Evolutionary conservation across 2,797 vertebrate species (phyloP).

Genomic region (Eulemur mongoz): DNA sequence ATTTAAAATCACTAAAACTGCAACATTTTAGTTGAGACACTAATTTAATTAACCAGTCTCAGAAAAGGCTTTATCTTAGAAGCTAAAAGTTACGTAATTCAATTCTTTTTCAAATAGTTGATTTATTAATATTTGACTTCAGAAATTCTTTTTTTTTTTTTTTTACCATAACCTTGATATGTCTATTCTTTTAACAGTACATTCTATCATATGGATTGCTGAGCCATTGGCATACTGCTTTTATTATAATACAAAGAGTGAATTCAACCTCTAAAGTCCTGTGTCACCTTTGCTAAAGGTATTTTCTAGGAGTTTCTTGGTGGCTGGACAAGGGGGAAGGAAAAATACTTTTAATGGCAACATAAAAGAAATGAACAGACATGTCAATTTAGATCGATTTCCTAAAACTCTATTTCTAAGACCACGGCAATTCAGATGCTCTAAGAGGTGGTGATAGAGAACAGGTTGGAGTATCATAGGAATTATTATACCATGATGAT

Average conservation of each 20-base stretch:
- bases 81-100: background rate
- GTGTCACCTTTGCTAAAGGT: background rate
- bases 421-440: background rate
- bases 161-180: background rate
- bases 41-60: slow-evolving; percentile 7
- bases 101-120: background rate
- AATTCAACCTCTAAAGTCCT: background rate
- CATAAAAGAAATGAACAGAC: background rate
- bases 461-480: background rate
- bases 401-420: background rate
- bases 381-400: background rate
- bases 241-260: background rate
- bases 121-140: background rate
- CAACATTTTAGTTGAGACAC: background rate
- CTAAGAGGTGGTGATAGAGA: background rate
- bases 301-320: background rate
- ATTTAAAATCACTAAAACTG: background rate
- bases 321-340: background rate
- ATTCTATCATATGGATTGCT: background rate
- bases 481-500: background rate
- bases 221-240: background rate
- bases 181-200: background rate
- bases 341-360: background rate
- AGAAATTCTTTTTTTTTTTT: background rate
- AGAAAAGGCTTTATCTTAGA: background rate